Base-by-base conservation (phyloP, 2,797 vertebrate genomes). In the Thunnus albacares region DNA sequence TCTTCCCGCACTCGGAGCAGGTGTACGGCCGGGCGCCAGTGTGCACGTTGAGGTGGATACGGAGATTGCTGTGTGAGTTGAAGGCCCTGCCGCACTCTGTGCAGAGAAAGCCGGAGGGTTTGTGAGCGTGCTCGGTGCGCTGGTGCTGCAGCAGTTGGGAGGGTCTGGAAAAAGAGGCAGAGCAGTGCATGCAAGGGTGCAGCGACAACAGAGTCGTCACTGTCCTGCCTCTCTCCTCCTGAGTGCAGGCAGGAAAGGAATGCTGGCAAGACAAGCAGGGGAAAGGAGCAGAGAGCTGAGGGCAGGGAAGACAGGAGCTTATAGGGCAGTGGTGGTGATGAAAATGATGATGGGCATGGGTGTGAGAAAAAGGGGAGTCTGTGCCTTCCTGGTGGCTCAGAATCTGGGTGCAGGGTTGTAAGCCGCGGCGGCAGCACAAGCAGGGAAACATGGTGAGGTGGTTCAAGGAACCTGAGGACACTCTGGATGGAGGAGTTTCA, bases 61-160 rank as follows among this genome's bases (percentile, higher is more conserved):
- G 95, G 49, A 96, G 94, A 86, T 96, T 96, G 91, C 96, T 96
- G 92, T 96, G 95, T 0, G 96, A 96, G 91, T 96, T 96, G 82
- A 96, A 96, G 26, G 94, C 87, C 33, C 95, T 86, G 22, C 96
- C 95, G 0, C 96, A 96, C 80, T 96, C 94, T 0, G 92, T 90
- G 81, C 96, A 96, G 38, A 96, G 84, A 83, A 96, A 96, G 58
- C 96, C 96, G 0, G 93, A 52, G 0, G 87, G 71, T 75, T 96
- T 96, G 56, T 94, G 87, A 6, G 92, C 85, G 1, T 96, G 96
- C 82, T 95, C 93, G 0, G 92, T 62, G 15, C 94, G 95, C 91
- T 96, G 96, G 85, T 96, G 96, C 87, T 96, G 96, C 77, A 96
- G 94, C 70, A 96, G 72, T 91, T 96, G 95, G 1, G 95, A 96